Evolutionary conservation across 2,113 vertebrate genomes (phyloP).

Genomic region (Puffinus mauretanicus): DNA sequence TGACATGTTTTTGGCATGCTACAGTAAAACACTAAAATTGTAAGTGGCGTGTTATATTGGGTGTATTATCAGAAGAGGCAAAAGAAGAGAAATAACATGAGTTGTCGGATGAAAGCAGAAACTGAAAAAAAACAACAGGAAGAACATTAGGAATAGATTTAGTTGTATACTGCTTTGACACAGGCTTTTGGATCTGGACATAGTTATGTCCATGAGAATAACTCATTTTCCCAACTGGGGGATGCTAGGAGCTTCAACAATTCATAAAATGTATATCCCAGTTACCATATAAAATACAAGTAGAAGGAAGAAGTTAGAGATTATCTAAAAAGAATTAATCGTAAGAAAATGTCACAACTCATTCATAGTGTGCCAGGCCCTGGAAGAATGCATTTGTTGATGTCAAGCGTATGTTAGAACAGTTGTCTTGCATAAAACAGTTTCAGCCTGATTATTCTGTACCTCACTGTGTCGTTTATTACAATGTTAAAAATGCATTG

Average conservation of each 20-base stretch:
- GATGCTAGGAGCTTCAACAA: neutral
- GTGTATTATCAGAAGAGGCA: neutral
- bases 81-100: neutral
- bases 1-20: neutral
- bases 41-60: neutral
- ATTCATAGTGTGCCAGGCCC: neutral
- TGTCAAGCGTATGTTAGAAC: neutral
- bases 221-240: neutral
- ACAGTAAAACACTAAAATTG: neutral
- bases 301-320: neutral
- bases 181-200: neutral
- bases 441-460: neutral
- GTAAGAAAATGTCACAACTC: neutral
- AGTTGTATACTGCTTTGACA: neutral
- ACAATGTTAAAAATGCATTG: neutral
- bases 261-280: neutral
- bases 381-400: neutral
- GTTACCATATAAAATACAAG: neutral
- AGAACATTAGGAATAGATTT: neutral
- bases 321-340: neutral
- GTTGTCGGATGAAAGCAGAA: neutral
- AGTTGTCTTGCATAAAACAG: neutral
- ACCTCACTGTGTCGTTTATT: neutral
- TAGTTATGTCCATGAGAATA: neutral
- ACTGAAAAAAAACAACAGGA: neutral